phyloP scores from a whole-genome alignment of 2,797 vertebrate genomes.

The Melanogrammus aeglefinus region DNA sequence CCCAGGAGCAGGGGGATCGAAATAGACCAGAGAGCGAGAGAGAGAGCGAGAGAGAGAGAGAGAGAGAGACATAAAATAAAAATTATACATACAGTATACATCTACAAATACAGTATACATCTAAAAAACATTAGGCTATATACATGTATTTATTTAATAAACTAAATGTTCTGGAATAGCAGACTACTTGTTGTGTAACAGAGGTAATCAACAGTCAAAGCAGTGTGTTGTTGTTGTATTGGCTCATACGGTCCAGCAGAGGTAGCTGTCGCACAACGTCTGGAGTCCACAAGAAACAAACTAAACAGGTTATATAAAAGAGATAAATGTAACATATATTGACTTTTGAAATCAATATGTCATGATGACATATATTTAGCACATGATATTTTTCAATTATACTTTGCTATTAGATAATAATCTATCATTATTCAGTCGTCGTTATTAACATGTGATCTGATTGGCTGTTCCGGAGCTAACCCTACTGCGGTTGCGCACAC shows the following conservation, averaged over 20 bases:
- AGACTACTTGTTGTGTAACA: no score
- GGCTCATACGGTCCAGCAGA: not conserved
- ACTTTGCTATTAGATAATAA: not conserved
- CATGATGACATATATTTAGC: not conserved
- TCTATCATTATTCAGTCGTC: no score
- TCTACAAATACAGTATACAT: no score
- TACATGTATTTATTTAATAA: no score
- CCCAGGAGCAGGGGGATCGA: not conserved
- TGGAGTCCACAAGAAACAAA: not conserved
- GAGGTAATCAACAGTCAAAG: no score
- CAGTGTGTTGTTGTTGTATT: no score
- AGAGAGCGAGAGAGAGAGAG: not conserved
- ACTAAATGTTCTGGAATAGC: no score
- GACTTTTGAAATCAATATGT: not conserved
- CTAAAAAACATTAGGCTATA: no score
- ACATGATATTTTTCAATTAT: not conserved
- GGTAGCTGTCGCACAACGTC: constrained; percentile 3
- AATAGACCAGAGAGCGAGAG: not conserved
- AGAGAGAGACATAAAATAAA: not conserved
- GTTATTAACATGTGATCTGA: not conserved
- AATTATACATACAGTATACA: no score
- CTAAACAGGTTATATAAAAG: not conserved
- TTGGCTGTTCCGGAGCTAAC: constrained; percentile 29
- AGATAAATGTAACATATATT: not conserved
- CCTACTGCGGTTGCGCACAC: constrained; percentile 48